Conservation (phyloP, 2,797 vertebrate genomes). For the Paguma larvata region DNA sequence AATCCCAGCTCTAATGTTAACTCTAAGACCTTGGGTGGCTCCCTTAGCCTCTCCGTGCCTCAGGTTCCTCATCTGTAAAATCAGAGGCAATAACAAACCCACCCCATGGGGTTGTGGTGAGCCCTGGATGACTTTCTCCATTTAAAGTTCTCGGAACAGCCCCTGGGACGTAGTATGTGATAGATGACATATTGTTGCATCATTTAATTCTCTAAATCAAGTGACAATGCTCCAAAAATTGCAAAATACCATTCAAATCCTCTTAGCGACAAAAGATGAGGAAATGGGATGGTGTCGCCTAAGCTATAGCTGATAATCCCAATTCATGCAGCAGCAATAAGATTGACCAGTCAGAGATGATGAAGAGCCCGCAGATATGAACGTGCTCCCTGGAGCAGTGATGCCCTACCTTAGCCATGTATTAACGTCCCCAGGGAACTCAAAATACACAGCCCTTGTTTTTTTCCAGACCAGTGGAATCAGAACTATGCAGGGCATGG, state of each 20-base stretch:
- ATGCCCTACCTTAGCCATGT: not conserved
- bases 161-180: not conserved
- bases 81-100: not conserved
- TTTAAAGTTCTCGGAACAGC: not conserved
- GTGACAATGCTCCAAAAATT: slow-evolving; percentile 1
- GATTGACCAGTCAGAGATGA: not conserved
- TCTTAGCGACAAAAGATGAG: not conserved
- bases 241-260: not conserved
- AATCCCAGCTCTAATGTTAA: not conserved
- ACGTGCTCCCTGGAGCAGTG: not conserved
- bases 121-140: not conserved
- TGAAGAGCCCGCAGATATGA: not conserved
- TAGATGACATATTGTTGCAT: not conserved
- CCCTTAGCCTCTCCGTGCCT: not conserved
- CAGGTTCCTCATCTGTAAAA: not conserved
- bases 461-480: slow-evolving; percentile 10
- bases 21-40: not conserved
- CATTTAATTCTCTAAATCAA: slow-evolving; percentile 19
- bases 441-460: not conserved
- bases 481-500: not conserved
- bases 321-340: not conserved
- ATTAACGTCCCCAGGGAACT: not conserved
- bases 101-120: not conserved
- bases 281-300: not conserved
- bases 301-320: not conserved